Base-by-base conservation (phyloP, 30 jellyfish, hydroid and myxozoan species). In the Catostylus mosaicus region DNA sequence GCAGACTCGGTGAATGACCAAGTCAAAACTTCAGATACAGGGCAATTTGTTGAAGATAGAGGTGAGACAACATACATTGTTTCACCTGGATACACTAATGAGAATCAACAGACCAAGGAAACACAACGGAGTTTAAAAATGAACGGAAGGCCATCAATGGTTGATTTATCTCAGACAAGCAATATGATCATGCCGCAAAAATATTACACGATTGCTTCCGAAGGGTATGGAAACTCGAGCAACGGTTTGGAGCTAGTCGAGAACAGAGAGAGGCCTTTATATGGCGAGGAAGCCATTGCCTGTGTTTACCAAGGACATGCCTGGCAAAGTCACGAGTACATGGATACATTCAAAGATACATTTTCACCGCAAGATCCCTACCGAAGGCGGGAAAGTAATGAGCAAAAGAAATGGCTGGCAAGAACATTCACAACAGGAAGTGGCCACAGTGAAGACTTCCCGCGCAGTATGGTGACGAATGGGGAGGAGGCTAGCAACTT, bases 121-220 rank as follows among this genome's bases (percentile, higher is more conserved):
- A 1, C 80, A 26, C 80, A 68, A 38, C 1, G 62, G 36, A 37
- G 65, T 36, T 30, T 68, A 22, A 68, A 45, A 29, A 23, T 48
- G 71, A 54, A 45, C 56, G 70, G 45, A 20, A 72, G 84, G 57
- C 84, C 84, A 31, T 72, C 84, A 10, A 76, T 76, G 88, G 88
- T 76, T 18, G 88, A 76, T 31, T 56, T 76, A 30, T 76, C 77
- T 8, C 34, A 45, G 4, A 27, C 88, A 18, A 59, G 65, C 70
- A 62, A 76, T 24, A 36, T 46, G 33, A 52, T 76, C 36, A 20
- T 38, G 37, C 77, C 75, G 29, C 67, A 60, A 46, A 60, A 43
- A 33, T 76, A 30, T 31, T 38, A 35, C 67, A 0, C 69, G 14
- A 23, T 24, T 7, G 20, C 18, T n/a, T 37, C 14, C 22, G 63